phyloP scores from a whole-genome alignment of 1,140 invertebrate species.

The Hypsibius dujardini region DNA sequence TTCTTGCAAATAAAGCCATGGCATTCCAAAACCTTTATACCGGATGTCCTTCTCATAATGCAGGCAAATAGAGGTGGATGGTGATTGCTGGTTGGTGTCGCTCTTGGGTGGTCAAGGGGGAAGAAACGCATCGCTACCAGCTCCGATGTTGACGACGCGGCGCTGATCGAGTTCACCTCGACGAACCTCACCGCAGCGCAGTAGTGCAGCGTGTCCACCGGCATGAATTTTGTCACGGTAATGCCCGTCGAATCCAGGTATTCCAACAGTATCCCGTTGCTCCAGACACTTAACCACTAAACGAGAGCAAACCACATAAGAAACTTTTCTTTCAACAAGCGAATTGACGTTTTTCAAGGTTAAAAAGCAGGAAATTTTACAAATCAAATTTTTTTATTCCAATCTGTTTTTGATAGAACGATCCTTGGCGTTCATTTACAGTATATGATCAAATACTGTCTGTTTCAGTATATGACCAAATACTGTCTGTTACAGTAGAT shows the following conservation, averaged over 20 bases:
- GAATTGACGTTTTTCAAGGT: too few species aligned
- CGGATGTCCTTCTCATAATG: constrained; percentile 76
- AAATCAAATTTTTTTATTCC: too few species aligned
- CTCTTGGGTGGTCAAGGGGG: constrained; percentile 74
- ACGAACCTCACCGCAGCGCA: constrained; percentile 83
- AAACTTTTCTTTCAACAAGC: too few species aligned
- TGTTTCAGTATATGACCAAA: too few species aligned
- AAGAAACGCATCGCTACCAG: constrained; percentile 53
- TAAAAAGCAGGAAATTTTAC: too few species aligned
- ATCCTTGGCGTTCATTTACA: too few species aligned
- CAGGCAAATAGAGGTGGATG: constrained; percentile 93
- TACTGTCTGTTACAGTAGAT: too few species aligned
- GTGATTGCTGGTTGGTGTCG: constrained; percentile 43
- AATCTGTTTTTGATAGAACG: too few species aligned
- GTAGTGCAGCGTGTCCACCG: constrained; percentile 85
- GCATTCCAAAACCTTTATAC: constrained; percentile 97
- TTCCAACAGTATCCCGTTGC: constrained; percentile 81
- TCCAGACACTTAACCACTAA: constrained; percentile 81
- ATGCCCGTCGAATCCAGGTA: constrained; percentile 89
- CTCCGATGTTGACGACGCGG: constrained; percentile 33
- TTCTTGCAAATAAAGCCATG: constrained; percentile 95
- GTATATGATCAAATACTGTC: too few species aligned
- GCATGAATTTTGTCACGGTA: constrained; percentile 86
- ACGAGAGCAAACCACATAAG: too few species aligned
- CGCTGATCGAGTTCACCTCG: constrained; percentile 38